Percentiles rank a stretch among this genome's conserved stretches.
These are phyloP conservation scores for Cheumatopsyche charites DNA, from an alignment of 1,140 invertebrate species.

Conservation along the genomic window DNA sequence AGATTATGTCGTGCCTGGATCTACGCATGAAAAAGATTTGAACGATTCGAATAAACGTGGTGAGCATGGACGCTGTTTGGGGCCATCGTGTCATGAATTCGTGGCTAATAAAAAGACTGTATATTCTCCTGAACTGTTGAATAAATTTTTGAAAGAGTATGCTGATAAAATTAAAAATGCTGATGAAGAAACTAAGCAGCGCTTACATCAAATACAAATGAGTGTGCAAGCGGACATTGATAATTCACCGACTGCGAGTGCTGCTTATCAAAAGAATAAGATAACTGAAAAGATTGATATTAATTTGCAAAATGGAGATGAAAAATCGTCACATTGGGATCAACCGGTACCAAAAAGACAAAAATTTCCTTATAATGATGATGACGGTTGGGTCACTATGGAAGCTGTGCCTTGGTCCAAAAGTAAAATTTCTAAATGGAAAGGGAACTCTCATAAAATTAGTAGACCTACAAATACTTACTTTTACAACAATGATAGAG, in stretches of 20 bases:
- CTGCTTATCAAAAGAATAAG: conserved; percentile 48
- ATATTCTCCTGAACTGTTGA: conserved; percentile 59
- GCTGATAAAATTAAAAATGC: conserved; percentile 64
- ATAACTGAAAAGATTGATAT: conserved; percentile 51
- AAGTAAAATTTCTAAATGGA: conserved; percentile 81
- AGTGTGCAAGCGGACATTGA: conserved; percentile 55
- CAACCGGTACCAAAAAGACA: conserved; percentile 61
- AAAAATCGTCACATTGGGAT: conserved; percentile 61
- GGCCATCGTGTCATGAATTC: conserved; percentile 58
- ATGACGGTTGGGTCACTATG: conserved; percentile 76
- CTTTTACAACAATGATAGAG: conserved; percentile 53
- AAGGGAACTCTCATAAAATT: conserved; percentile 63
- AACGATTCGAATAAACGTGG: conserved; percentile 51
- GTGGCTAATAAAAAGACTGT: conserved; percentile 52
- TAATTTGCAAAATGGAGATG: conserved; percentile 52
- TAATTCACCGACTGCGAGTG: conserved; percentile 52
- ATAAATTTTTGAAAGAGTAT: conserved; percentile 66
- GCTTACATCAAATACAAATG: conserved; percentile 56
- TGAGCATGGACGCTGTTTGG: conserved; percentile 54
- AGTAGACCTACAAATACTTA: conserved; percentile 56
- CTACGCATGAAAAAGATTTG: conserved; percentile 57
- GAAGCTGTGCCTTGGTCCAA: conserved; percentile 80
- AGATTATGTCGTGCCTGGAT: conserved; percentile 56
- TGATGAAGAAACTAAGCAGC: conserved; percentile 57
- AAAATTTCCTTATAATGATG: conserved; percentile 69